Evolutionary conservation across 2,113 vertebrate species (phyloP).

Genomic region (Melanerpes aurifrons): DNA sequence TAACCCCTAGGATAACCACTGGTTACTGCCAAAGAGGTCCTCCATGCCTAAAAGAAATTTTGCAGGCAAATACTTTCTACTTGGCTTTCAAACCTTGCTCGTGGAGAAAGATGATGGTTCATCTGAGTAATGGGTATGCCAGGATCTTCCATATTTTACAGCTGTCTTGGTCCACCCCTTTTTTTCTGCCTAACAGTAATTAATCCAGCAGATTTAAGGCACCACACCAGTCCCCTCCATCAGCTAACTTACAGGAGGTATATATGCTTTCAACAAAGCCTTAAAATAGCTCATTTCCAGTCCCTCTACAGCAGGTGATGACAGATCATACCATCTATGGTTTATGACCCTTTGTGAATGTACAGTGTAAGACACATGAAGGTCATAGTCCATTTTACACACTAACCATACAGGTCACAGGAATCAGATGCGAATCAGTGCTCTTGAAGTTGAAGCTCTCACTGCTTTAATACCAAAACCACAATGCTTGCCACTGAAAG

Average conservation of each 20-base stretch:
- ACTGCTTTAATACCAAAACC: neutral
- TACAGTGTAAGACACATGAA: neutral
- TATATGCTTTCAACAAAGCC: neutral
- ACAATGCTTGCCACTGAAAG: neutral
- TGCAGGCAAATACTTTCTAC: neutral
- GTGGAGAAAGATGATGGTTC: fast-evolving
- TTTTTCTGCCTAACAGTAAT: neutral
- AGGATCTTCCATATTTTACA: neutral
- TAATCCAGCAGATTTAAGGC: neutral
- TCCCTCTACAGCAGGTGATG: neutral
- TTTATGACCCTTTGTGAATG: neutral
- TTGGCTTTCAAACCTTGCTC: neutral
- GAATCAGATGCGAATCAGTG: neutral
- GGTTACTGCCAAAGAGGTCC: neutral
- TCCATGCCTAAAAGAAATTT: neutral
- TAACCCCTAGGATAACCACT: neutral
- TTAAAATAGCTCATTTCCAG: neutral
- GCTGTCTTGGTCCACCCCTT: neutral
- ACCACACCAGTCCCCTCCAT: neutral
- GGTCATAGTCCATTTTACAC: neutral
- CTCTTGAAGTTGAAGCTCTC: neutral
- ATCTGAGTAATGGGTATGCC: fast-evolving
- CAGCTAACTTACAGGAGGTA: neutral
- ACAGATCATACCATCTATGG: neutral
- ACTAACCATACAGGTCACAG: neutral